phyloP scores from a whole-genome alignment of 2,113 vertebrate genomes.

The Chlorocebus sabaeus region DNA sequence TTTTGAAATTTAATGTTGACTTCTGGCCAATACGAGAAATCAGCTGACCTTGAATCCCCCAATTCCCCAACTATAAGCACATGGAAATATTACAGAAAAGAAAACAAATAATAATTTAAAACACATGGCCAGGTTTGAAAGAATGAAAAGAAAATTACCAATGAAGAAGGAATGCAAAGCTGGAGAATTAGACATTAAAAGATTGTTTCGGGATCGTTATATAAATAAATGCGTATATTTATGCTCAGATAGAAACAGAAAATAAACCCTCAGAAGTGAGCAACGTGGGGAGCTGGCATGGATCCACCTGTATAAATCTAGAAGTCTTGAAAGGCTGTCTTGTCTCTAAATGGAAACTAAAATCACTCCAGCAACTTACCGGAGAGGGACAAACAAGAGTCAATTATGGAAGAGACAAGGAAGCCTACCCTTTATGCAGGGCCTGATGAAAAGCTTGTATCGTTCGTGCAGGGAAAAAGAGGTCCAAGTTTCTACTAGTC shows the following conservation, averaged over 20 bases:
- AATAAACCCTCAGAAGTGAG: neutral
- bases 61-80: neutral
- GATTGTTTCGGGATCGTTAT: neutral
- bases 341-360: neutral
- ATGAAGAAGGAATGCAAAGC: neutral
- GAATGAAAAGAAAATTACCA: neutral
- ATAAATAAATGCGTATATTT: neutral
- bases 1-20: neutral
- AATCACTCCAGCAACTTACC: neutral
- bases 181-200: neutral
- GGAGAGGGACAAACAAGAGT: neutral
- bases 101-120: neutral
- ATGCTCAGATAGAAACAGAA: neutral
- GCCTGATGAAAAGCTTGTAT: neutral
- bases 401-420: neutral
- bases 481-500: neutral
- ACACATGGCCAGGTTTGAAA: neutral
- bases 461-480: neutral
- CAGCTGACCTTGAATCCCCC: neutral
- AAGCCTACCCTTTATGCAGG: neutral
- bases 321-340: neutral
- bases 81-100: neutral
- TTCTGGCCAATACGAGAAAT: neutral
- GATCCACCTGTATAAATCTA: neutral
- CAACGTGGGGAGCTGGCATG: neutral